These are phyloP conservation scores for Epinephelus awoara DNA, from an alignment of 2,797 vertebrate genomes.

Conservation along the genomic window DNA sequence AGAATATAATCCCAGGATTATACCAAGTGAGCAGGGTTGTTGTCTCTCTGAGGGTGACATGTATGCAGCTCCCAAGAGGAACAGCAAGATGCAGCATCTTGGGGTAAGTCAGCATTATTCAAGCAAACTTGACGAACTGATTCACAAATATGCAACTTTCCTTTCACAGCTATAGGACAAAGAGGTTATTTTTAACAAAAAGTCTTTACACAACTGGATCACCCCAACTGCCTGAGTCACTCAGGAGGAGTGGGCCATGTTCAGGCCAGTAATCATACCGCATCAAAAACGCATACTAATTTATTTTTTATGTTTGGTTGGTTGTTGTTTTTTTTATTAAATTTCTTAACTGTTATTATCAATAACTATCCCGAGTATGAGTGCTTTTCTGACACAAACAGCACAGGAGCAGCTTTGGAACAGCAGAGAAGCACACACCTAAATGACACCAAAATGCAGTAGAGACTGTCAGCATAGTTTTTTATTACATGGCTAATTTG, in stretches of 20 bases:
- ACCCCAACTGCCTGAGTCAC: neutral
- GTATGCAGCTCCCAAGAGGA: neutral
- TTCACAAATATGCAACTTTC: neutral
- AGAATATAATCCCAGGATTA: neutral
- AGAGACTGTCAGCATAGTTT: too few species aligned
- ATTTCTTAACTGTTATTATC: too few species aligned
- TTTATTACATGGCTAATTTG: too few species aligned
- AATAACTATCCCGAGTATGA: too few species aligned
- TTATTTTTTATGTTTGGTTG: too few species aligned
- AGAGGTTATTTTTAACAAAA: neutral
- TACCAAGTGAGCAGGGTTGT: neutral
- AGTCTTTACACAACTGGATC: neutral
- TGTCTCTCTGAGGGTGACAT: conserved; percentile 1
- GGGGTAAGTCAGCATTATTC: neutral
- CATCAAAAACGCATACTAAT: neutral
- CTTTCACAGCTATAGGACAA: neutral
- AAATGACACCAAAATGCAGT: too few species aligned
- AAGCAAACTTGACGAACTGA: neutral
- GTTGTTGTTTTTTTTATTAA: too few species aligned
- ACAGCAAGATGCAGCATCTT: conserved; percentile 1
- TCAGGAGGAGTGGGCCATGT: neutral
- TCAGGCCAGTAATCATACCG: neutral
- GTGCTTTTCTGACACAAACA: too few species aligned
- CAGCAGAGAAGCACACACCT: too few species aligned
- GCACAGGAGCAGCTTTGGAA: too few species aligned